phyloP scores from a whole-genome alignment of 2,113 vertebrate species.

The Daphoenositta chrysoptera region DNA sequence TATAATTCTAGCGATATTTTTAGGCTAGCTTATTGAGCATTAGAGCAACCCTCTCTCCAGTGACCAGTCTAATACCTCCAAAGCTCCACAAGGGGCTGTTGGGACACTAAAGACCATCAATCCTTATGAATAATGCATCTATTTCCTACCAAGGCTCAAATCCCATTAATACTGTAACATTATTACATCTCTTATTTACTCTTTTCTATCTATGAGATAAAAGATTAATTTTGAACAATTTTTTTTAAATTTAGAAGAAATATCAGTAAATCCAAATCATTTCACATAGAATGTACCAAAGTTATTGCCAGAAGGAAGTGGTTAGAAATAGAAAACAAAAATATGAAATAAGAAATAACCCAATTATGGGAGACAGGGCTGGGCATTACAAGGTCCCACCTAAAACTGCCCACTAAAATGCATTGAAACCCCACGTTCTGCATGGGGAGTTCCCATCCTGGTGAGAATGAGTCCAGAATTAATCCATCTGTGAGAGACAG shows the following conservation, averaged over 20 bases:
- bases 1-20: background rate
- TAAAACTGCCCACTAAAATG: background rate
- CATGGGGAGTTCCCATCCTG: background rate
- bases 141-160: conserved; percentile 41
- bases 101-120: conserved; percentile 45
- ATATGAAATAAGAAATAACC: background rate
- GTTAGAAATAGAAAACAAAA: background rate
- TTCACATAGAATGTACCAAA: background rate
- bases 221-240: background rate
- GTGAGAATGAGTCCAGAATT: background rate
- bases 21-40: conserved; percentile 19
- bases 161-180: conserved; percentile 47
- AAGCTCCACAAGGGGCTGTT: background rate
- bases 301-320: background rate
- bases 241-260: conserved; percentile 24
- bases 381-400: background rate
- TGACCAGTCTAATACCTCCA: conserved; percentile 16
- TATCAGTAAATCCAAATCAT: background rate
- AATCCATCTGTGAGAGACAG: background rate
- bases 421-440: background rate
- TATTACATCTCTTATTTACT: conserved; percentile 49
- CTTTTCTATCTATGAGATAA: background rate
- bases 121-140: conserved; percentile 61
- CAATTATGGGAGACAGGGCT: background rate
- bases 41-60: background rate